Percentiles rank a stretch among this genome's conserved stretches.
phyloP scores from a whole-genome alignment of 2,113 vertebrate genomes.

The Seriola aureovittata region DNA sequence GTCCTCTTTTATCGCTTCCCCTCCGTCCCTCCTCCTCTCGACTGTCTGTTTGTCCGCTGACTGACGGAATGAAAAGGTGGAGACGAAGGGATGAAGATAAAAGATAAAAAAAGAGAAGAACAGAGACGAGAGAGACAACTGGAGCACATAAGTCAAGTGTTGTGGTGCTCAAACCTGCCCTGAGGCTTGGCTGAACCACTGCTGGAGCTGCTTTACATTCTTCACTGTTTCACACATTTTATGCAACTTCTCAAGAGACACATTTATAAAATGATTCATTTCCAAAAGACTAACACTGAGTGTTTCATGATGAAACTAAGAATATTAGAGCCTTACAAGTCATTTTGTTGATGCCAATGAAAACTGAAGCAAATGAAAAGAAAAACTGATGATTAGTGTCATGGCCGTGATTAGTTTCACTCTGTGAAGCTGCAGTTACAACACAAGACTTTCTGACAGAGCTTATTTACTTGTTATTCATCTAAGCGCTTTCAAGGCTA shows the following conservation, averaged over 20 bases:
- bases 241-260: background rate
- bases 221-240: background rate
- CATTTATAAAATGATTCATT: background rate
- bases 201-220: background rate
- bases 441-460: background rate
- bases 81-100: conserved; percentile 45
- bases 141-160: conserved; percentile 47
- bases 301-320: background rate
- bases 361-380: background rate
- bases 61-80: conserved; percentile 73
- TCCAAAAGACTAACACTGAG: background rate
- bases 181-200: conserved; percentile 1
- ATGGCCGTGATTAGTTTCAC: background rate
- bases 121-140: conserved; percentile 15
- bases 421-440: background rate
- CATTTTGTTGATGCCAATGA: background rate
- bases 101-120: conserved; percentile 35
- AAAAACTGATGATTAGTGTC: background rate
- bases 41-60: conserved; percentile 67
- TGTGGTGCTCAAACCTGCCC: conserved; percentile 17
- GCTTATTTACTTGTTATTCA: background rate
- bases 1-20: conserved; percentile 77
- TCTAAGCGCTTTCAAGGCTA: background rate
- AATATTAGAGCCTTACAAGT: background rate
- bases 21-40: conserved; percentile 58